Percentiles rank a stretch among this genome's conserved stretches.
These are phyloP conservation scores for Oxystoma pomonae DNA, from an alignment of 2,888 invertebrate genomes.

Conservation along the genomic window DNA sequence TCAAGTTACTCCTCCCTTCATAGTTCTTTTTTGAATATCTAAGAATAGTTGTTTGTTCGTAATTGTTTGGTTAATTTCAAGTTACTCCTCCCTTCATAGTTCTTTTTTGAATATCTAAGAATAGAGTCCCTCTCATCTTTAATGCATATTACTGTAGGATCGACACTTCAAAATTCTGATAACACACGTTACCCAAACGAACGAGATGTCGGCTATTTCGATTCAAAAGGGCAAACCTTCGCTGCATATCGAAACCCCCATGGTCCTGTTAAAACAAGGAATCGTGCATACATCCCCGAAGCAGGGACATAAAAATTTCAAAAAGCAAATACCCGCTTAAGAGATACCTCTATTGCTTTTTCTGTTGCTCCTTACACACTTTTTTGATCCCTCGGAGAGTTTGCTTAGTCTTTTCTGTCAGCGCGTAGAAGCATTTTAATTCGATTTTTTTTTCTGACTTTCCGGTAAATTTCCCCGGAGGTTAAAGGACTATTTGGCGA, in stretches of 20 bases:
- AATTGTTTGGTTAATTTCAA: too few species aligned
- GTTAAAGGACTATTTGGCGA: background rate
- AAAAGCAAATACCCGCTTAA: constrained; percentile 2
- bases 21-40: too few species aligned
- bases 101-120: too few species aligned
- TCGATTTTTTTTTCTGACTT: constrained; percentile 1
- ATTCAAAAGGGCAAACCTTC: background rate
- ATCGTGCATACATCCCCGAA: background rate
- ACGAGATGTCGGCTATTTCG: too few species aligned
- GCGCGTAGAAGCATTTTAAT: constrained; percentile 2
- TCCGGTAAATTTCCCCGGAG: constrained; percentile 3
- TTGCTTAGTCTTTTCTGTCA: background rate
- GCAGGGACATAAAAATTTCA: constrained; percentile 3
- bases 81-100: too few species aligned
- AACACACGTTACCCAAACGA: too few species aligned
- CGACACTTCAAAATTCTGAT: too few species aligned
- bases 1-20: too few species aligned
- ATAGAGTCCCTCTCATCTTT: too few species aligned
- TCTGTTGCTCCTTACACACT: background rate
- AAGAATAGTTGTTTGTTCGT: too few species aligned
- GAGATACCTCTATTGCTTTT: constrained; percentile 1
- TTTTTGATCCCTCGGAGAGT: background rate
- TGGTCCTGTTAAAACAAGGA: background rate
- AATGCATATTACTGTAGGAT: too few species aligned
- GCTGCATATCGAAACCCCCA: background rate